Evolutionary conservation across 2,113 vertebrate genomes (phyloP), one percentile per base, ranked within the genome.

Genomic region (Xyrauchen texanus): DNA sequence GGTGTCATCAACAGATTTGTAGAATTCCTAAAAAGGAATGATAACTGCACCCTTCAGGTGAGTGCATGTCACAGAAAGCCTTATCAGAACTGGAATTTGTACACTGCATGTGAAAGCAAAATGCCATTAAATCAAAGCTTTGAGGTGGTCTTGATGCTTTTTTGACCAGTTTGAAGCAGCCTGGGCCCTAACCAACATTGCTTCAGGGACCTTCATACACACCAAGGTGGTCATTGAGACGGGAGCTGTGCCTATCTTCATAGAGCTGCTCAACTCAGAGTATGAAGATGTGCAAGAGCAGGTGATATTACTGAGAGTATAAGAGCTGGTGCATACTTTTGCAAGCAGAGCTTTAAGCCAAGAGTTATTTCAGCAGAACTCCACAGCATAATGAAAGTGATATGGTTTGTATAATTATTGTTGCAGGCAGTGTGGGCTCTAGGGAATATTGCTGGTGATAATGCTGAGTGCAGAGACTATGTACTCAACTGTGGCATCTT

Each of bases 241-340:
- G 0, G 96, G 96, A 82, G 96, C 96, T 10, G 96, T 97, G 86
- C 96, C 96, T 64, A 95, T 97, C 88, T 97, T 97, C 85, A 97
- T 97, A 77, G 93, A 94, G 83, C 91, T 97, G 68, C 94, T 97
- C 82, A 94, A 93, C 89, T 97, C 96, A 0, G 94, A 97, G 77
- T 95, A 96, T 58, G 96, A 97, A 90, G 96, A 97, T 85, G 96
- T 97, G 46, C 96, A 97, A 84, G 96, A 97, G 47, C 96, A 97
- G 93, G 96, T 97, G 92, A 89, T 57, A 67, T 34, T 13, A 10
- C 45, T 51, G 66, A 49, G 0, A 15, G 4, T 16, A 11, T 49
- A 49, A 4, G 4, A 49, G 47, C 47, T 49, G 6, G 5, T 49
- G 52, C 4, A 12, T 52, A 11, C 51, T 53, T 53, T 12, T 11